Evolutionary conservation across 2,888 invertebrate species (phyloP), one percentile per base, ranked within the genome.

Genomic region (Archips crataeganus): DNA sequence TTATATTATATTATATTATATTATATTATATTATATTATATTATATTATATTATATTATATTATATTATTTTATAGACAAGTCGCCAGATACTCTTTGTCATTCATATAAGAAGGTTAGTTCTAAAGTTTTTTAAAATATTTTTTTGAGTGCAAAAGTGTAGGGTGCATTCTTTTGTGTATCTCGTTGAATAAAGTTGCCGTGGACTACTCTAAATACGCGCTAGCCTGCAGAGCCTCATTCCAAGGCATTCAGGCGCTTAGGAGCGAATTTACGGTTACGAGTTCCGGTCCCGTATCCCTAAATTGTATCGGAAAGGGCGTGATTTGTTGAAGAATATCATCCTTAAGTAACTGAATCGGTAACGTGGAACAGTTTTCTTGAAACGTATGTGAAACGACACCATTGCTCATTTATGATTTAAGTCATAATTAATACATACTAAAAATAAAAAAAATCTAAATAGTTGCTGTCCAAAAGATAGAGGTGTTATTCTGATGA

Each of bases 231-330:
- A 81, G 77, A 79, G 81, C 77, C 81, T 79, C 84, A 79, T 81
- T 82, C 83, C 82, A 82, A 85, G 81, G 81, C 85, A 84, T 84
- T 82, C 79, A 78, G 76, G 74, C 80, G 85, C 84, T 89, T 87
- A 84, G 77, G 77, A 83, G 83, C 81, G 82, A 89, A 88, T 87
- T 88, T 86, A 87, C 84, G 84, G 85, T 86, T 85, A 86, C 82
- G 85, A 85, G 83, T 84, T 81, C 77, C 82, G 77, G 80, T 75
- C 76, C 81, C 80, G 82, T 84, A 84, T 82, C 82, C 75, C 79
- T 79, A 84, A 87, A 88, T 83, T 84, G 83, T 83, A 82, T 84
- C 81, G 81, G 81, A 79, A 77, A 81, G 81, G 79, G 65, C 65
- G 75, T 75, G 70, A 83, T 83, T 84, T 77, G 77, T 79, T 82